Evolutionary conservation across 2,797 vertebrate genomes (phyloP).

Genomic region (Macropus fuliginosus): DNA sequence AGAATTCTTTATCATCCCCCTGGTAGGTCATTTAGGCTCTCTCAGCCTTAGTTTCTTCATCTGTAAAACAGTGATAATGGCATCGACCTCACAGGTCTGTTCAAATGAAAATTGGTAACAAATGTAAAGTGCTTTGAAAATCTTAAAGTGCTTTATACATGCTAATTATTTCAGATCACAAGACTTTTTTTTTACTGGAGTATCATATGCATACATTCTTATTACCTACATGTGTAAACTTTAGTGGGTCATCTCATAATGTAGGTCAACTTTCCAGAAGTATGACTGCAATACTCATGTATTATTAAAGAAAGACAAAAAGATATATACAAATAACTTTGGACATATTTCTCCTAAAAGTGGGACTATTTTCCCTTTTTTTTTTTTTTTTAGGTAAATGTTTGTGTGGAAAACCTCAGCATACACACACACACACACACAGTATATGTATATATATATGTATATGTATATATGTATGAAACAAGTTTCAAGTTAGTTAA

Average conservation of each 20-base stretch:
- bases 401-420: not conserved
- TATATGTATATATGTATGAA: too few relatives aligned
- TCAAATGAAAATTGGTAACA: not conserved
- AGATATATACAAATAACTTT: too few relatives aligned
- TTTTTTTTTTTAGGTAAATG: not conserved
- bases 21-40: too few relatives aligned
- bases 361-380: rapidly evolving
- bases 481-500: not conserved
- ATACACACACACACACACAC: not conserved
- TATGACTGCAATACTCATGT: not conserved
- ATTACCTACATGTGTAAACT: not conserved
- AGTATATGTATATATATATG: too few relatives aligned
- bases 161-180: not conserved
- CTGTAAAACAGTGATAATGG: not conserved
- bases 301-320: not conserved
- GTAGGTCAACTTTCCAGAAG: not conserved
- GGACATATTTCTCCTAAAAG: not conserved
- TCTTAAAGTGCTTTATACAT: not conserved
- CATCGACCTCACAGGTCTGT: not conserved
- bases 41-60: not conserved
- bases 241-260: not conserved
- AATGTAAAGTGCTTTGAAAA: not conserved
- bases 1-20: too few relatives aligned
- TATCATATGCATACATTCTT: not conserved
- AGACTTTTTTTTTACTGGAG: not conserved